These are phyloP conservation scores for Diadegma fenestrale DNA, from an alignment of 2,888 invertebrate species.

Conservation along the genomic window DNA sequence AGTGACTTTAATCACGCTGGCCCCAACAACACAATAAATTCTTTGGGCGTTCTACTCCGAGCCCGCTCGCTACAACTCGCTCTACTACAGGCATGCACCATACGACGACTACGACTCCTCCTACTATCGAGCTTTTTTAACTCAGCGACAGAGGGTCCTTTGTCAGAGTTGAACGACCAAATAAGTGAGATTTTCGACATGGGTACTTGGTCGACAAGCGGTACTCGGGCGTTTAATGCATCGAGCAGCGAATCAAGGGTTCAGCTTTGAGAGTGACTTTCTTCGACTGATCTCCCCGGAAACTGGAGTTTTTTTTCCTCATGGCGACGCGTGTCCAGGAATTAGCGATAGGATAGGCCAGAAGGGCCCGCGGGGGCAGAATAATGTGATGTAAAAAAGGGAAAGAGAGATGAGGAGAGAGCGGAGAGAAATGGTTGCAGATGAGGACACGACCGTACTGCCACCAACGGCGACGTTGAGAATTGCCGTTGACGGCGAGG, in stretches of 20 bases:
- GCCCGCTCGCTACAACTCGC: neutral
- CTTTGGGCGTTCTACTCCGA: neutral
- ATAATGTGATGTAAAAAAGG: conserved; percentile 30
- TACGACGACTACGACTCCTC: no score
- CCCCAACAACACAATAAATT: neutral
- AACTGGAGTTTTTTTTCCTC: no score
- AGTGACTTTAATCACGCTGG: neutral
- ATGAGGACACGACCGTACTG: conserved; percentile 32
- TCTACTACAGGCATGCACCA: no score
- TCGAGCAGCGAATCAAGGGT: no score
- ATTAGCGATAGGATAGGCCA: conserved; percentile 5
- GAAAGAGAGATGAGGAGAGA: conserved; percentile 1
- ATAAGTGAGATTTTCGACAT: neutral
- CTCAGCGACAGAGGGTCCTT: neutral
- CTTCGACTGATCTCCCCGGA: no score
- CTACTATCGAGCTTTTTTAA: neutral
- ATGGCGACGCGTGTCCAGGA: neutral
- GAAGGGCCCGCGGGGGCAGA: conserved; percentile 25
- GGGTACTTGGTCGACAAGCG: no score
- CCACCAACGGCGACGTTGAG: conserved; percentile 60
- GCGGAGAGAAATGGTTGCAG: conserved; percentile 45
- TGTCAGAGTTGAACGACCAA: conserved; percentile 9
- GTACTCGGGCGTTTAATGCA: no score
- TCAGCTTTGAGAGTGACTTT: no score
- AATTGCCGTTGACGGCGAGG: conserved; percentile 64